phyloP scores from a whole-genome alignment of 2,888 invertebrate genomes.

The Ennomos erosarius region DNA sequence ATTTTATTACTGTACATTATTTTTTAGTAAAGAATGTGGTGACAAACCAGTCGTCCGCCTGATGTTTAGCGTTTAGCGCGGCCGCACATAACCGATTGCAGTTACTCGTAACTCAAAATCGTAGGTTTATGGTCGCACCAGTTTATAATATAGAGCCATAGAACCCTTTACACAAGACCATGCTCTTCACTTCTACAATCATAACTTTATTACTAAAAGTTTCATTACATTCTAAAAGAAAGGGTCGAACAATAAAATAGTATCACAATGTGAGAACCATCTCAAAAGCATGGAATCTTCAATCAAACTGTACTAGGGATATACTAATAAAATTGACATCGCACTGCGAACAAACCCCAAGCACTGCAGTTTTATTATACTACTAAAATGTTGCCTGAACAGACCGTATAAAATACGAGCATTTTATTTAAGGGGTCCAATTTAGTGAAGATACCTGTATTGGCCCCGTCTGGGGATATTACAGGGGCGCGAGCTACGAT shows the following conservation, averaged over 20 bases:
- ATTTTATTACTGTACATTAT: too few species aligned
- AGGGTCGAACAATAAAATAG: neutral
- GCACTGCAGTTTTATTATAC: slow-evolving; percentile 47
- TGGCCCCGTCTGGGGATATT: slow-evolving; percentile 72
- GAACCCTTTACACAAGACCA: too few species aligned
- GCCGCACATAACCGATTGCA: too few species aligned
- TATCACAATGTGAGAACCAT: slow-evolving; percentile 18
- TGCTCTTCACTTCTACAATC: too few species aligned
- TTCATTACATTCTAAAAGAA: slow-evolving; percentile 1
- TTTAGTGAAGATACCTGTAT: slow-evolving; percentile 73
- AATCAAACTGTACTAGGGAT: slow-evolving; percentile 26
- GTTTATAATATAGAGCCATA: too few species aligned
- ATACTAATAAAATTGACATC: slow-evolving; percentile 27
- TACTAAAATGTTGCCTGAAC: slow-evolving; percentile 49
- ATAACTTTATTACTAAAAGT: too few species aligned
- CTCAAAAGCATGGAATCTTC: slow-evolving; percentile 22
- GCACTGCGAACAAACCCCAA: slow-evolving; percentile 33
- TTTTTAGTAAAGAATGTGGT: too few species aligned
- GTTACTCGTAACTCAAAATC: too few species aligned
- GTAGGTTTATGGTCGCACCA: too few species aligned
- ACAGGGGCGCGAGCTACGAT: slow-evolving; percentile 68
- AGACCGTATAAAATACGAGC: slow-evolving; percentile 55
- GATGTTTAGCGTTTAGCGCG: too few species aligned
- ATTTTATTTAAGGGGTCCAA: slow-evolving; percentile 72
- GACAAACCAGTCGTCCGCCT: too few species aligned